These are phyloP conservation scores for Jaculus jaculus DNA, from an alignment of 2,113 vertebrate genomes.

Conservation along the genomic window DNA sequence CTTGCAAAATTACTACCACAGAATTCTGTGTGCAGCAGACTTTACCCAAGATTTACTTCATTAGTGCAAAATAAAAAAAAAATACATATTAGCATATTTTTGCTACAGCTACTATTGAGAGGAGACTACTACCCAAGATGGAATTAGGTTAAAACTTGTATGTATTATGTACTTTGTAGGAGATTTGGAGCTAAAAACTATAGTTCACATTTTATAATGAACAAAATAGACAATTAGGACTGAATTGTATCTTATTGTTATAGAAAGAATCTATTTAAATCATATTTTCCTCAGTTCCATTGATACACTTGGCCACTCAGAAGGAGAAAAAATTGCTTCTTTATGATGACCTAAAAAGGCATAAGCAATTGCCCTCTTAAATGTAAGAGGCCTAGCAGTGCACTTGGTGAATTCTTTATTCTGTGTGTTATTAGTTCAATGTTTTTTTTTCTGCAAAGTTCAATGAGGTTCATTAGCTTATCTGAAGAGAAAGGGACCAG, in stretches of 20 bases:
- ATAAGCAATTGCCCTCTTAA: constrained; percentile 72
- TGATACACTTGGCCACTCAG: constrained; percentile 52
- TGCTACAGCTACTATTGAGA: constrained; percentile 50
- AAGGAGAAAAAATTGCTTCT: constrained; percentile 51
- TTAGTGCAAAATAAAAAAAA: constrained; percentile 55
- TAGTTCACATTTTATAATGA: constrained; percentile 71
- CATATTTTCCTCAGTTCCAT: constrained; percentile 46
- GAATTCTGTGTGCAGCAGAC: constrained; percentile 56
- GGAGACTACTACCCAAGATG: neutral
- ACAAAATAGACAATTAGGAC: neutral
- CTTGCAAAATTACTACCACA: constrained; percentile 51
- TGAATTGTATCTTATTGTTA: neutral
- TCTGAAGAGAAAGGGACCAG: constrained; percentile 82
- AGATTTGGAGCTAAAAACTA: constrained; percentile 62
- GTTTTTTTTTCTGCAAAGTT: constrained; percentile 83
- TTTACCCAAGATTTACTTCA: constrained; percentile 65
- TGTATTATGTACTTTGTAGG: constrained; percentile 71
- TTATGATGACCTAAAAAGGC: constrained; percentile 7
- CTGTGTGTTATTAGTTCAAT: constrained; percentile 74
- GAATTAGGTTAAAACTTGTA: constrained; percentile 68
- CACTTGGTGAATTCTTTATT: constrained; percentile 65
- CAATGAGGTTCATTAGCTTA: constrained; percentile 84
- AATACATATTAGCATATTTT: constrained; percentile 59
- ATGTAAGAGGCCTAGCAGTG: constrained; percentile 59
- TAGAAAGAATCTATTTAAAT: constrained; percentile 49